Conservation (phyloP, 2,113 vertebrate species). For the Bostrychus sinensis region DNA sequence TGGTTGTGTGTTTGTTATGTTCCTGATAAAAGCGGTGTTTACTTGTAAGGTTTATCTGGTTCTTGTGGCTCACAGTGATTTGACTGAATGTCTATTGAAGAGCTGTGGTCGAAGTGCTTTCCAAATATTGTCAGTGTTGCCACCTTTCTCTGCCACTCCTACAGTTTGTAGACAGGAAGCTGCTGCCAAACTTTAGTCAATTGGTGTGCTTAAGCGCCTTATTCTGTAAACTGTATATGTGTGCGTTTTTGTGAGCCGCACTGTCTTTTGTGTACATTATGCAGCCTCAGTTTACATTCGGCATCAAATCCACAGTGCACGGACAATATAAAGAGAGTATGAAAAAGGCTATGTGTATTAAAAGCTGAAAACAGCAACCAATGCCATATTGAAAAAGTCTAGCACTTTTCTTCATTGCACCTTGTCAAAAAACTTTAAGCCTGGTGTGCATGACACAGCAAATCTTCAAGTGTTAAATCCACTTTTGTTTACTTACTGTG, state of each 20-base stretch:
- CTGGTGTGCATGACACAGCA: conserved; percentile 7
- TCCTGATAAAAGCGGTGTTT: conserved; percentile 42
- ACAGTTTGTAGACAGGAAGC: conserved; percentile 37
- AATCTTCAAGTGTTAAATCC: conserved; percentile 4
- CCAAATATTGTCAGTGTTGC: conserved; percentile 62
- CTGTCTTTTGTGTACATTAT: conserved; percentile 15
- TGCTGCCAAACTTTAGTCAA: conserved; percentile 52
- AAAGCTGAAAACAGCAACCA: not conserved
- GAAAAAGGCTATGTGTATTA: not conserved
- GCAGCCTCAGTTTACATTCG: conserved; percentile 6
- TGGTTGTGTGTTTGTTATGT: conserved; percentile 28
- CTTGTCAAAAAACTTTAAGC: conserved; percentile 6
- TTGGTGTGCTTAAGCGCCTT: conserved; percentile 27
- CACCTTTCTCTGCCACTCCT: conserved; percentile 31
- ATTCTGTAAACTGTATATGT: conserved; percentile 14
- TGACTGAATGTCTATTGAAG: conserved; percentile 62
- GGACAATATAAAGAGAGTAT: conserved; percentile 20
- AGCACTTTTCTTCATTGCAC: conserved; percentile 1
- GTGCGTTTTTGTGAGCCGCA: conserved; percentile 10
- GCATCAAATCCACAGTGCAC: conserved; percentile 15
- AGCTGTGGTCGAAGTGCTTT: conserved; percentile 53
- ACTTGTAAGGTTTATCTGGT: conserved; percentile 48
- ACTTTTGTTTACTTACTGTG: conserved; percentile 4
- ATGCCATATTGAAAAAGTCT: not conserved
- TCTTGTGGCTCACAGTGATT: conserved; percentile 48